Evolutionary conservation across 53 echinoderm and acorn worm genomes (phyloP).

Genomic region (Actinopyga echinites): DNA sequence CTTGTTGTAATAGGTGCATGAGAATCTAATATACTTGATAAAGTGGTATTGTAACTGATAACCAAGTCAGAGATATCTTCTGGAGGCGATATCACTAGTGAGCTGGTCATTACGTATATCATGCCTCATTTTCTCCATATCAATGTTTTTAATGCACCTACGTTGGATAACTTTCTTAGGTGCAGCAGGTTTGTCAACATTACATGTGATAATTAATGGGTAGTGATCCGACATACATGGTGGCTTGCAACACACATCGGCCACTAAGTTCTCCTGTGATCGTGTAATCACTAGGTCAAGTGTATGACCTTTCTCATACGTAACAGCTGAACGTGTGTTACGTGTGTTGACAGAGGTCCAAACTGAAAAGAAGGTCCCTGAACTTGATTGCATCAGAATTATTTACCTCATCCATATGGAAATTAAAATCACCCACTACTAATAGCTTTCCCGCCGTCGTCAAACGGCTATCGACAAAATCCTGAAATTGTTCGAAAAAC

Average conservation of each 20-base stretch:
- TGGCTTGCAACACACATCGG: conserved; percentile 10
- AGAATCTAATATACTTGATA: conserved; percentile 1
- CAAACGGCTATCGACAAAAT: conserved; percentile 22
- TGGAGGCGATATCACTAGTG: neutral
- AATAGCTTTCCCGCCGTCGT: conserved; percentile 4
- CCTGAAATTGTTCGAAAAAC: conserved; percentile 28
- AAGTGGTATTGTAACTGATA: neutral
- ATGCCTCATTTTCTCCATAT: neutral
- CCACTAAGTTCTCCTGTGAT: conserved; percentile 4
- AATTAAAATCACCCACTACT: conserved; percentile 31
- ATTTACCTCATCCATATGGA: conserved; percentile 17
- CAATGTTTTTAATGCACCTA: neutral
- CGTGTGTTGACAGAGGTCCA: conserved; percentile 12
- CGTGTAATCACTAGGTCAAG: conserved; percentile 27
- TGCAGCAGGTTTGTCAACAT: neutral
- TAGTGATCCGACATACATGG: conserved; percentile 13
- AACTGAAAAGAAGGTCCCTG: conserved; percentile 24
- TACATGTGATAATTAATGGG: conserved; percentile 8
- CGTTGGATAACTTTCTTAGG: neutral
- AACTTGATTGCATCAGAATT: conserved; percentile 30
- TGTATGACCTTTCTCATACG: conserved; percentile 12
- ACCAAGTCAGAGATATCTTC: neutral
- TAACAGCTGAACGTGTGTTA: neutral
- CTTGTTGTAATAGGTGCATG: neutral
- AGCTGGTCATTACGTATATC: neutral